Conservation (phyloP, 2,888 invertebrate species). For the Apotomis capreana region DNA sequence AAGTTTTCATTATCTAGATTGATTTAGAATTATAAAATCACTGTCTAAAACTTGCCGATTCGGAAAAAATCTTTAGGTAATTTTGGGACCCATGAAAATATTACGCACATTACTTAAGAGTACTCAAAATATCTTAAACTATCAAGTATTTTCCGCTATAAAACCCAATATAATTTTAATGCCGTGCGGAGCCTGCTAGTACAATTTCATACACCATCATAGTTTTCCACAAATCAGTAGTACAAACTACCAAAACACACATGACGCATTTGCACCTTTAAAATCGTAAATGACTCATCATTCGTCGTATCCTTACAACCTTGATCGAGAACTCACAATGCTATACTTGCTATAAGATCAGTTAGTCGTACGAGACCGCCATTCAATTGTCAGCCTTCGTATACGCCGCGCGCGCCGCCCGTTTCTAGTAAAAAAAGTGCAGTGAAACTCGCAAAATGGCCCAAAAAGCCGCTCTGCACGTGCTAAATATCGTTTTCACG, state of each 20-base stretch:
- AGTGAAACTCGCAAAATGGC: conserved; percentile 39
- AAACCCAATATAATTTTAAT: no score
- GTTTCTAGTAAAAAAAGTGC: conserved; percentile 18
- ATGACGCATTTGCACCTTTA: conserved; percentile 40
- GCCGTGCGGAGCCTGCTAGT: no score
- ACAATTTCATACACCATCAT: neutral
- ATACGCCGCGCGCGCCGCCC: conserved; percentile 46
- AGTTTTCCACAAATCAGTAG: conserved; percentile 13
- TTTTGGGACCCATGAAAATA: no score
- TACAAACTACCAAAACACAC: conserved; percentile 24
- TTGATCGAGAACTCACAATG: conserved; percentile 46
- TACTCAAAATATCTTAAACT: no score
- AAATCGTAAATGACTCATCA: conserved; percentile 47
- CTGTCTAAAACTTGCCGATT: no score
- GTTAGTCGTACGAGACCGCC: conserved; percentile 53
- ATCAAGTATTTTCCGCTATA: no score
- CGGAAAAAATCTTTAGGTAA: no score
- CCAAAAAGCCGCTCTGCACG: conserved; percentile 52
- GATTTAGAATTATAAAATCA: no score
- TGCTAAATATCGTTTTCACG: conserved; percentile 63
- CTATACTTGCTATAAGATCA: conserved; percentile 62
- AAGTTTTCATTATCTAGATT: no score
- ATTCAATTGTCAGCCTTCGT: conserved; percentile 61
- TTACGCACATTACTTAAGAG: no score
- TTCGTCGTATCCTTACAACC: conserved; percentile 45